Base-by-base conservation (phyloP, 2,113 vertebrate genomes). In the Podiceps cristatus region DNA sequence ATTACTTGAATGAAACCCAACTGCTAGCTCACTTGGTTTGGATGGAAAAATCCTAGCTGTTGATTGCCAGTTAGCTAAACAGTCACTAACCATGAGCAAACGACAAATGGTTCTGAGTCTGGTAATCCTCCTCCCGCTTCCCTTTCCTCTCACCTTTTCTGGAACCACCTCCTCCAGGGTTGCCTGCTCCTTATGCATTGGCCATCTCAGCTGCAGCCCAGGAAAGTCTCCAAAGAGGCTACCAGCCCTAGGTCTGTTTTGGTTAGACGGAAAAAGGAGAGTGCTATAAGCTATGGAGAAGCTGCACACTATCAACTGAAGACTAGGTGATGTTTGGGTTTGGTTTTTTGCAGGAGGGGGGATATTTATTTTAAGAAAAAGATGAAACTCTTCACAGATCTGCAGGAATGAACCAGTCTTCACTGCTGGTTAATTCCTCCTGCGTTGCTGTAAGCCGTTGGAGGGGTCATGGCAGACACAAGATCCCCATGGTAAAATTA, bases 1-100 rank as follows among this genome's bases (percentile, higher is more conserved):
- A 89, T 88, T 59, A 73, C 59, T 93, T 95, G 88, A 95, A 81
- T 64, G 85, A 91, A 97, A 90, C 92, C 83, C 94, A 96, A 86
- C 60, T 86, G 49, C 77, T 87, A 66, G 58, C 63, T 95, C 6
- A 2, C 64, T 90, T 69, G 52, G 91, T 60, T 33, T 76, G 89
- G 45, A 69, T 60, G 66, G 81, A 93, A 91, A 79, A 95, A 86
- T 69, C 58, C 29, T 28, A 24, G 74, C 58, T 66, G 47, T 84
- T 88, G 69, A 79, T 69, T 86, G 33, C 33, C 67, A 52, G 66
- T 44, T 44, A 79, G 78, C 53, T 42, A 25, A 88, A 49, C 24
- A 80, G 78, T 73, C n/a, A 79, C n/a, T 79, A 92, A 40, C 71
- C 58, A 19, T 0, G 8, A 90, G 56, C 31, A 53, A 81, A 49